Conservation (phyloP, 1,140 invertebrate species). For the Heterodera carotae region DNA sequence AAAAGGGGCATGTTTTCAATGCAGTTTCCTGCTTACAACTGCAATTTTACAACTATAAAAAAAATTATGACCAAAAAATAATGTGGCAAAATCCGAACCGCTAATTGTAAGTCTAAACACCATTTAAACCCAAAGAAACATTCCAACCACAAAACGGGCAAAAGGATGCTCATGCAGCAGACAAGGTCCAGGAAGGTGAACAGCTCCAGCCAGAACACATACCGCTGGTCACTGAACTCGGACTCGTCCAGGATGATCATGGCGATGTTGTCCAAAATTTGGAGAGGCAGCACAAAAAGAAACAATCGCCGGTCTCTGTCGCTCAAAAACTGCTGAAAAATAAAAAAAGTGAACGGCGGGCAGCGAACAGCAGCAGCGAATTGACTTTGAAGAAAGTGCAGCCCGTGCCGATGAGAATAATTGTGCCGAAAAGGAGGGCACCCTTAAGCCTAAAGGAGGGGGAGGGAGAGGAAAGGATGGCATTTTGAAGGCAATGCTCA, state of each 20-base stretch:
- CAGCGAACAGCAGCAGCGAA: constrained; percentile 67
- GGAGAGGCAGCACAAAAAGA: constrained; percentile 90
- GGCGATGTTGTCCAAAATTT: constrained; percentile 92
- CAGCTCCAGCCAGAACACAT: constrained; percentile 86
- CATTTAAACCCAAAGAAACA: no score
- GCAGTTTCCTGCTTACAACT: no score
- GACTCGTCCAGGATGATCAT: constrained; percentile 96
- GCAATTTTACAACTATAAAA: no score
- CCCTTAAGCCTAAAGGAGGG: constrained; percentile 75
- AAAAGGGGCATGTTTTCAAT: no score
- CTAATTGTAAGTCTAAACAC: no score
- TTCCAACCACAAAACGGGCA: constrained; percentile 85
- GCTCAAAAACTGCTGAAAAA: constrained; percentile 92
- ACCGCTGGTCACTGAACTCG: constrained; percentile 86
- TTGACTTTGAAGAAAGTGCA: constrained; percentile 99
- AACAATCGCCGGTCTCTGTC: constrained; percentile 97
- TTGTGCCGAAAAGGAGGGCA: constrained; percentile 90
- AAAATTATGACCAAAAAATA: no score
- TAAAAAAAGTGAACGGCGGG: constrained; percentile 61
- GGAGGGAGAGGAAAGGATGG: background rate
- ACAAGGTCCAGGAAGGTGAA: constrained; percentile 91
- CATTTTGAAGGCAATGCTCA: constrained; percentile 69
- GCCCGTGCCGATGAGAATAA: constrained; percentile 92
- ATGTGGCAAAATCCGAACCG: no score
- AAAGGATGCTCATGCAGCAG: constrained; percentile 94